These are phyloP conservation scores for Tapirus terrestris DNA, from an alignment of 2,113 vertebrate species.

Conservation along the genomic window DNA sequence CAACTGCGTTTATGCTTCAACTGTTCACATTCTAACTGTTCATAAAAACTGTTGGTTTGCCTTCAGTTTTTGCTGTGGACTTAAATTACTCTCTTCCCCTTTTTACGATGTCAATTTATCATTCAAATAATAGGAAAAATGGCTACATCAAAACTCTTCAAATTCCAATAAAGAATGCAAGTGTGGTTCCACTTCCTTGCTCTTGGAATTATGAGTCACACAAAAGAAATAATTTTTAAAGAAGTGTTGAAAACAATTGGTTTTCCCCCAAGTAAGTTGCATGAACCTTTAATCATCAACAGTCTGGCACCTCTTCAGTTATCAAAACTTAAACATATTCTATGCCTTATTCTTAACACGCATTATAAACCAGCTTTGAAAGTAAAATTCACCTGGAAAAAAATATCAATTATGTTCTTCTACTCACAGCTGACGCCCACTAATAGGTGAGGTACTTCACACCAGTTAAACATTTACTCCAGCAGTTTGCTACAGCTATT, in stretches of 20 bases:
- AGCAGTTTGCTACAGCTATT: background rate
- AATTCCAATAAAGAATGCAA: constrained; percentile 51
- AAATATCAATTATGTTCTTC: background rate
- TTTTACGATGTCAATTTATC: background rate
- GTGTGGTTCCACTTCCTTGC: background rate
- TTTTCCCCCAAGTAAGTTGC: background rate
- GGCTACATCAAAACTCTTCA: constrained; percentile 31
- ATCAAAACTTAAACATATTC: background rate
- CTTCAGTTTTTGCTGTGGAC: constrained; percentile 22
- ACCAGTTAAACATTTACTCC: background rate
- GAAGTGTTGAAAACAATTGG: background rate
- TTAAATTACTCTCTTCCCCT: background rate
- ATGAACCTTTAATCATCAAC: background rate
- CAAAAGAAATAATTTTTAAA: constrained; percentile 42
- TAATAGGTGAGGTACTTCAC: background rate
- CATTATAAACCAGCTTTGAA: background rate
- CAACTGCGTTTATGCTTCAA: constrained; percentile 52
- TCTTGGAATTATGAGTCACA: constrained; percentile 57
- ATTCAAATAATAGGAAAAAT: background rate
- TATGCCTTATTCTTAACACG: background rate
- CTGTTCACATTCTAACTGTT: constrained; percentile 49
- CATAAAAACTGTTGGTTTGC: background rate
- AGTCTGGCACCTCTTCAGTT: background rate
- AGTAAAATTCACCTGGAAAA: constrained; percentile 2
- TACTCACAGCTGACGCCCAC: background rate